Base-by-base conservation (phyloP, 2,113 vertebrate species). In the Myotis brandtii region DNA sequence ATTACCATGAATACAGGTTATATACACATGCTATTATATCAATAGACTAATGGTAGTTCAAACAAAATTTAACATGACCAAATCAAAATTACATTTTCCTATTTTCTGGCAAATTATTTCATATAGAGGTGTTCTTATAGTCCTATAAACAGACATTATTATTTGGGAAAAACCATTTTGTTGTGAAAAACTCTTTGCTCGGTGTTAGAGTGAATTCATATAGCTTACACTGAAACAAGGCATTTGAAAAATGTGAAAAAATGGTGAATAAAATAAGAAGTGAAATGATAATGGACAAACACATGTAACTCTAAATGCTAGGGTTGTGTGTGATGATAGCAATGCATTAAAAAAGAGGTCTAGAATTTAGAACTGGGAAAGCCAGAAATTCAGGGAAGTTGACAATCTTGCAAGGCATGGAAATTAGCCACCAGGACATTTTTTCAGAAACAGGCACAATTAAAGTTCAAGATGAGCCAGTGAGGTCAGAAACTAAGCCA, bases 401-500 rank as follows among this genome's bases (percentile, higher is more conserved):
- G 18, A 88, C 52, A 90, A 52, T 88, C 56, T 83, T 80, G 56
- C 23, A 95, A 86, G 27, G 20, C 25, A 37, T 83, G 17, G 48
- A 27, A 82, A 21, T 88, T 16, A 40, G 40, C n/a, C 62, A 75
- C 52, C 18, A 34, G 82, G 64, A 89, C 34, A 30, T 14, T 77
- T 89, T 86, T 72, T 32, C 73, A 89, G 79, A 91, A 94, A 93
- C 5, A 89, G 48, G 43, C 43, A 94, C 75, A 83, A 64, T 89
- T 82, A 52, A 91, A 93, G 70, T 92, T 97, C 46, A 89, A 66
- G 54, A 96, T 67, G 56, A 94, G 46, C 50, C 48, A 67, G 10
- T 86, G 79, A 91, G 17, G 50, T 91, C 62, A 75, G 48, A 96
- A 92, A 93, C 54, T 34, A 76, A 91, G 50, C 50, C 96, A 96